Conservation (phyloP, 2,113 vertebrate genomes). For the Paratilapia polleni region DNA sequence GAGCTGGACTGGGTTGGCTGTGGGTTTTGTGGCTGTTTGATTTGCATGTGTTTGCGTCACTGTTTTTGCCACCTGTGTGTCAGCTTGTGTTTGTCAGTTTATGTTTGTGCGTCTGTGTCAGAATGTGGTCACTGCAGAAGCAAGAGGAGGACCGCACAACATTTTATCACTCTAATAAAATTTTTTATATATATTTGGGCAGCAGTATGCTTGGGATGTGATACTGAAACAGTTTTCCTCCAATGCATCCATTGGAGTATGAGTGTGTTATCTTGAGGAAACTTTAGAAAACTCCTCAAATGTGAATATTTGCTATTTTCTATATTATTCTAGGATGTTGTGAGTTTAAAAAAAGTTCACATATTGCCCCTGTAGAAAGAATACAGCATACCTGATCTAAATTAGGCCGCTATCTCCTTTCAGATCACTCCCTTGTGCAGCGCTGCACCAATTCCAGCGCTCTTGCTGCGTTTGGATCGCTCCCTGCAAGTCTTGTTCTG, state of each 20-base stretch:
- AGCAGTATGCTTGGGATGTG: background rate
- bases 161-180: too few species aligned
- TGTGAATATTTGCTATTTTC: background rate
- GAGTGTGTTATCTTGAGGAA: background rate
- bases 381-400: too few species aligned
- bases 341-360: too few species aligned
- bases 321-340: background rate
- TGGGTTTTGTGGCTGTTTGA: background rate
- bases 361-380: too few species aligned
- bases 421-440: too few species aligned
- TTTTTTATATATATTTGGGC: background rate
- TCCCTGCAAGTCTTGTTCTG: too few species aligned
- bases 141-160: fast-evolving
- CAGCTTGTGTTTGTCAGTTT: background rate
- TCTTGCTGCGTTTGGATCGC: too few species aligned
- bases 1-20: background rate
- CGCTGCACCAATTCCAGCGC: fast-evolving
- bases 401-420: fast-evolving
- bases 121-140: background rate
- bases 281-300: background rate
- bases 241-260: too few species aligned
- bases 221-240: background rate
- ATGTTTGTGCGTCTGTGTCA: background rate
- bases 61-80: background rate
- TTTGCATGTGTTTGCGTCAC: background rate